A percentile compares a stretch with the other conserved stretches of the same genome.
Evolutionary conservation across 2,888 invertebrate genomes (phyloP).

Genomic region (Tiliacea citrago): DNA sequence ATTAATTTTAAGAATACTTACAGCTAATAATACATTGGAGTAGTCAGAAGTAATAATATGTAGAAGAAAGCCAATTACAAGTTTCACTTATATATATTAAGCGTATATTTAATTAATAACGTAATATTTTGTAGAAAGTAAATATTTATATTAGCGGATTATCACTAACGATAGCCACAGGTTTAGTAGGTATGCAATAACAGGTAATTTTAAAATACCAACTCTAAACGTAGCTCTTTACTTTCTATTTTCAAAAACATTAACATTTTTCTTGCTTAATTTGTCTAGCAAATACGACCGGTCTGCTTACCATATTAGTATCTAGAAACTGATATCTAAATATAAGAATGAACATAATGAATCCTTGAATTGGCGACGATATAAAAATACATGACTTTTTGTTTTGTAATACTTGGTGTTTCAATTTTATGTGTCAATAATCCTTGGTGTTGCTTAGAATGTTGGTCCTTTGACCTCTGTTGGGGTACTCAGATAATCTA

Average conservation of each 20-base stretch:
- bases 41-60: no score
- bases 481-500: neutral
- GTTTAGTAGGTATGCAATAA: neutral
- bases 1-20: no score
- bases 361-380: neutral
- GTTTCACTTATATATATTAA: neutral
- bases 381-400: neutral
- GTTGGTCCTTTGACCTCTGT: no score
- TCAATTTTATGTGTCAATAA: neutral
- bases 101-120: neutral
- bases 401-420: neutral
- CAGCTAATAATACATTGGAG: no score
- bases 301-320: neutral
- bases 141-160: neutral
- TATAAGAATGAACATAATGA: neutral
- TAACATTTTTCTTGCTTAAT: conserved; percentile 19
- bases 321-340: neutral
- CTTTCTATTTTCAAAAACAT: conserved; percentile 33
- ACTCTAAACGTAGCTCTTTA: neutral
- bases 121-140: neutral
- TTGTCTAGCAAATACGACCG: conserved; percentile 2
- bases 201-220: neutral
- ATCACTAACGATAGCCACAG: neutral
- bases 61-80: no score
- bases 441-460: neutral